Evolutionary conservation across 2,797 vertebrate genomes (phyloP), one percentile per base, ranked within the genome.

Genomic region (Diplodus puntazzo): DNA sequence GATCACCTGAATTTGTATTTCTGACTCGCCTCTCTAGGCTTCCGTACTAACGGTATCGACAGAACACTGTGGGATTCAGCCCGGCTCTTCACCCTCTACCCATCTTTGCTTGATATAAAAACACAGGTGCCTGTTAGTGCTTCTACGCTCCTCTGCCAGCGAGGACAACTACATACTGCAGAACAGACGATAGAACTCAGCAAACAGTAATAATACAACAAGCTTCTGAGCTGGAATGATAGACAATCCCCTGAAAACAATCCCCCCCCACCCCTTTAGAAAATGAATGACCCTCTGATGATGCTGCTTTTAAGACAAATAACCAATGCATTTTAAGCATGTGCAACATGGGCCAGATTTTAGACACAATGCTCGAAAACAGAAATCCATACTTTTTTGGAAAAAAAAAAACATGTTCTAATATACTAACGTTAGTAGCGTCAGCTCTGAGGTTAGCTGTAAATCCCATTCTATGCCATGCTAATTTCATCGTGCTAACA

Each of bases 101-200:
- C 72, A 62, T 91, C 69, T 87, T 83, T 87, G 90, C 90, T 94
- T 88, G 82, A 87, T 82, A 83, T 80, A 27, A 45, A 93, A 94
- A 94, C 93, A 92, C 90, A 82, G 80, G 94, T 95, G 94, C 94
- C 94, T 95, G 93, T 89, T 90, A 90, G 83, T 69, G 90, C 92
- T 93, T 93, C 75, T 71, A 30, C 83, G 73, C 85, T 89, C 88
- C 81, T 86, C 84, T 82, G 74, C 83, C 79, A 81, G 68, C 17
- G 83, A 88, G 53, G 79, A 86, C 45, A 23, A 73, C 60, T 25
- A 80, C 78, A 79, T 84, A 77, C 73, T 79, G 90, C 87, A 92
- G 86, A 90, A 82, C 75, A 76, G 20, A 87, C 89, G 80, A 58
- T 68, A 85, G 87, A 89, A 84, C 45, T 81, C 63, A 57, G 82